phyloP scores from a whole-genome alignment of 2,888 invertebrate genomes.

The Panzeria rudis region DNA sequence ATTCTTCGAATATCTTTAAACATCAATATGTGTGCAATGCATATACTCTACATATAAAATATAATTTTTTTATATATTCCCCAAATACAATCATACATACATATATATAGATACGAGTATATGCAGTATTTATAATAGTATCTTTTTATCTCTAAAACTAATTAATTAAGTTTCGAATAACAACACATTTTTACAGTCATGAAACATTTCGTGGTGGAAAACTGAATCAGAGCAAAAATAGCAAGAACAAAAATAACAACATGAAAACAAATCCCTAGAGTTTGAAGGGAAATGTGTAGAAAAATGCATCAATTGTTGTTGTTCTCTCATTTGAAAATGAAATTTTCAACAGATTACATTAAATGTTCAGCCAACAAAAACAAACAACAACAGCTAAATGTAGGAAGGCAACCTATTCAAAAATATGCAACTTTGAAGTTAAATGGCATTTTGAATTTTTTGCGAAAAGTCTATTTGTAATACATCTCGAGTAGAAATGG shows the following conservation, averaged over 20 bases:
- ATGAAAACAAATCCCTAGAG: slow-evolving; percentile 38
- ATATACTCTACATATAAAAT: not conserved
- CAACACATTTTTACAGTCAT: slow-evolving; percentile 29
- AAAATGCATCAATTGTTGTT: slow-evolving; percentile 69
- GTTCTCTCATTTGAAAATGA: slow-evolving; percentile 69
- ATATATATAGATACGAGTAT: not conserved
- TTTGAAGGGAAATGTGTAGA: slow-evolving; percentile 75
- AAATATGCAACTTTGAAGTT: not conserved
- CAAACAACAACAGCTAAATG: not conserved
- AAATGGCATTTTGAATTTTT: not conserved
- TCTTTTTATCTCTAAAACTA: slow-evolving; percentile 47
- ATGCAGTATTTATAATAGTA: not conserved
- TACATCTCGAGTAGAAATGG: too few species aligned
- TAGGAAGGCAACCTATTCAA: slow-evolving; percentile 41
- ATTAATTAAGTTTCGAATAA: slow-evolving; percentile 66
- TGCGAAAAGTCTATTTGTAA: too few species aligned
- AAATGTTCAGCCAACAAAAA: slow-evolving; percentile 52
- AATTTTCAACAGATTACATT: slow-evolving; percentile 68
- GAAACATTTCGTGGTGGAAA: slow-evolving; percentile 34
- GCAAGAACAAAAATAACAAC: not conserved
- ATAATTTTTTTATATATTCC: not conserved
- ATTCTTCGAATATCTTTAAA: not conserved
- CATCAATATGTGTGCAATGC: not conserved
- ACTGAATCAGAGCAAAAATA: slow-evolving; percentile 17
- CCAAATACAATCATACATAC: not conserved